Evolutionary conservation across 2,113 vertebrate species (phyloP).

Genomic region (Patagioenas fasciata): DNA sequence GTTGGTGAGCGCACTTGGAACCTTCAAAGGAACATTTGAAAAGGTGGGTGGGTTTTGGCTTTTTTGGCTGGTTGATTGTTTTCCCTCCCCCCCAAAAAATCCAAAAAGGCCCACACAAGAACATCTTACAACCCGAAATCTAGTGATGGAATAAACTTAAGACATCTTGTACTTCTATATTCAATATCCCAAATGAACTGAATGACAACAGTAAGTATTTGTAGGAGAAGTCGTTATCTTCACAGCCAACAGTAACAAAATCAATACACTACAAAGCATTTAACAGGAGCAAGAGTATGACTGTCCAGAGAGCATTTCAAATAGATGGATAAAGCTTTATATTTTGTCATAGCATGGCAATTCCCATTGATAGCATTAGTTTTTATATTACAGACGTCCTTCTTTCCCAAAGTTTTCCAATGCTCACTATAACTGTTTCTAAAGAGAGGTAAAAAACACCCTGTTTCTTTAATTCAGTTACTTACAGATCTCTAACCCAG

Average conservation of each 20-base stretch:
- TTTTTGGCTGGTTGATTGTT: not conserved
- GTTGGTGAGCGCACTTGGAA: slow-evolving; percentile 98
- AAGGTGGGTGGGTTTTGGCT: not conserved
- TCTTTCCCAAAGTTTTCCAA: not conserved
- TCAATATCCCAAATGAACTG: not conserved
- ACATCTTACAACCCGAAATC: not conserved
- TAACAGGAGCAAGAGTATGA: not conserved
- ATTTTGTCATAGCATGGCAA: not conserved
- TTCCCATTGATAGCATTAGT: not conserved
- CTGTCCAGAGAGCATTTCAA: not conserved
- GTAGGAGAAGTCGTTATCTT: not conserved
- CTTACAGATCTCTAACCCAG: not conserved
- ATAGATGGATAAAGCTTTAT: not conserved
- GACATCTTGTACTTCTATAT: not conserved
- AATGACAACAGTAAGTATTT: not conserved
- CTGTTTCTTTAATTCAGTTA: not conserved
- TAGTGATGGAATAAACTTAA: not conserved
- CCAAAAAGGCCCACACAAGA: not conserved
- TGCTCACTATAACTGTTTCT: not conserved
- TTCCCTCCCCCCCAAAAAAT: no score
- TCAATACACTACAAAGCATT: not conserved
- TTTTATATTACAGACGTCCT: not conserved
- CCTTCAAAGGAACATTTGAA: slow-evolving; percentile 66
- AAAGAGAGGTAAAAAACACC: not conserved
- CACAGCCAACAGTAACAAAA: not conserved